Evolutionary conservation across 2,113 vertebrate genomes (phyloP).

Genomic region (Cyprinus carpio): DNA sequence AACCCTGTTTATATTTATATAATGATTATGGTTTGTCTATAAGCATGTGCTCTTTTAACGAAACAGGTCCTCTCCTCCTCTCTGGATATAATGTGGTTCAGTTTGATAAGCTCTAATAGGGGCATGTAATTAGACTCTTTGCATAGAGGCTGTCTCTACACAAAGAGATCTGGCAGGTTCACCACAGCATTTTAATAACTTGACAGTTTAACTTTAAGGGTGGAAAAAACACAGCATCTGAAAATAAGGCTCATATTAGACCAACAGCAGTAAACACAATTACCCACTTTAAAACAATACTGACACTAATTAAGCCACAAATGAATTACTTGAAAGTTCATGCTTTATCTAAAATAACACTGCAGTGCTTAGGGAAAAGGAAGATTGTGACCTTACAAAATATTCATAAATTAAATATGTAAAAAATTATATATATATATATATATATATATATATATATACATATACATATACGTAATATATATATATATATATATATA

Average conservation of each 20-base stretch:
- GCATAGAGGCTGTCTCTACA: conserved; percentile 71
- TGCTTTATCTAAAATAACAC: conserved; percentile 1
- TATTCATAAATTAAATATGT: neutral
- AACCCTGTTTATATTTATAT: neutral
- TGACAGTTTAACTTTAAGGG: conserved; percentile 71
- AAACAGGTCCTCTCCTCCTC: conserved; percentile 13
- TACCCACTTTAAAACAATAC: conserved; percentile 72
- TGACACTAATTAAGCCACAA: conserved; percentile 79
- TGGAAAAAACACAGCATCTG: conserved; percentile 71
- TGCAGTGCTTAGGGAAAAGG: neutral
- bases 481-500: too few species aligned
- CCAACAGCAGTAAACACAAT: conserved; percentile 76
- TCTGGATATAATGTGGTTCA: conserved; percentile 67
- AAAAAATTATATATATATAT: neutral
- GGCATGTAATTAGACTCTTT: conserved; percentile 75
- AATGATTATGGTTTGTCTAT: neutral
- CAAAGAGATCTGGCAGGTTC: conserved; percentile 70
- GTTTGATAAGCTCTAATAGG: conserved; percentile 77
- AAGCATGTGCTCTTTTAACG: conserved; percentile 8
- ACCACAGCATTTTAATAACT: conserved; percentile 69
- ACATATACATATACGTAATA: too few species aligned
- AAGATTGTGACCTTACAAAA: conserved; percentile 16
- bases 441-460: too few species aligned
- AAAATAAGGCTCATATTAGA: conserved; percentile 73
- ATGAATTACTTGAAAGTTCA: conserved; percentile 68